Percentiles rank a stretch among this genome's conserved stretches.
Conservation (phyloP, 2,797 vertebrate genomes). For the Ficedula albicollis region DNA sequence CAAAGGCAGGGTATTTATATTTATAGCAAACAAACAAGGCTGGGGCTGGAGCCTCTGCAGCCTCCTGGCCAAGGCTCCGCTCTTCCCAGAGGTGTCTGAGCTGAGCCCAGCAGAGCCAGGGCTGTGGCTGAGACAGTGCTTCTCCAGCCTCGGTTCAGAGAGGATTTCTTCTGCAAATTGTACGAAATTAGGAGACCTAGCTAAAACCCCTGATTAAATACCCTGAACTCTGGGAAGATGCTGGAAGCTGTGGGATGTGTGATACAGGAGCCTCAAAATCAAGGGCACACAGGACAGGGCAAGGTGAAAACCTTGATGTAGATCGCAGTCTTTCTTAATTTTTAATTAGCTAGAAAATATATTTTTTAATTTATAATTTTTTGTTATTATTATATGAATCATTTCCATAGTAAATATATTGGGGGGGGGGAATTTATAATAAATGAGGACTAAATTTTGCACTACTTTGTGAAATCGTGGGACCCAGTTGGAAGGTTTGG, state of each 20-base stretch:
- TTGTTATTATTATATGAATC: background rate
- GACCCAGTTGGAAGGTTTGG: background rate
- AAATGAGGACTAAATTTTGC: background rate
- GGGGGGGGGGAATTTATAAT: background rate
- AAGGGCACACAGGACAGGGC: background rate
- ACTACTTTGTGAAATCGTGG: background rate
- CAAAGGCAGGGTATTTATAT: constrained; percentile 48
- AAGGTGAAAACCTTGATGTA: background rate
- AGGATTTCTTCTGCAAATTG: background rate
- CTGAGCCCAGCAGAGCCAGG: background rate
- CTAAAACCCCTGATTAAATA: background rate
- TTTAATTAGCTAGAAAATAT: background rate
- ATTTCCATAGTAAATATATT: background rate
- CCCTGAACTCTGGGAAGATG: background rate
- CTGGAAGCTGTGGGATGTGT: background rate
- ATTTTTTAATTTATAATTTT: background rate
- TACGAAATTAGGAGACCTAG: background rate
- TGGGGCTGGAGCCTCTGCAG: background rate
- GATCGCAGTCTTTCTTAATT: background rate
- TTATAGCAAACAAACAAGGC: constrained; percentile 46
- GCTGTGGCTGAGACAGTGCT: background rate
- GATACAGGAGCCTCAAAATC: background rate
- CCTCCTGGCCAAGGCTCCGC: background rate
- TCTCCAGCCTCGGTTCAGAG: background rate
- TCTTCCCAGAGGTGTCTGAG: background rate